Evolutionary conservation across 2,888 invertebrate species (phyloP).

Genomic region (Omphaloscelis lunosa): DNA sequence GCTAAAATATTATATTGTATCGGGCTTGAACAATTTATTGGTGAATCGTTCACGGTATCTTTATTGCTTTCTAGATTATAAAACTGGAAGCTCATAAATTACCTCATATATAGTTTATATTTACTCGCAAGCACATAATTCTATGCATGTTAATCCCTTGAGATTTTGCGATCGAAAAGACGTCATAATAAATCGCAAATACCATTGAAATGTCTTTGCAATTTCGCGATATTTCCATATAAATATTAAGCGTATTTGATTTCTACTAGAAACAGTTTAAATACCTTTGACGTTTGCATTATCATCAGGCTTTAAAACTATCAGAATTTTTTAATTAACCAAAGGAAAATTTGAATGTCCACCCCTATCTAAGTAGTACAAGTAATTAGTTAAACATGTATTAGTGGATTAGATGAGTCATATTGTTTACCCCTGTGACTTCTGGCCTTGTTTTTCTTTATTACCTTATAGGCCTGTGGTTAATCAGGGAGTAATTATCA

Average conservation of each 20-base stretch:
- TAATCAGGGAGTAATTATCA: conserved; percentile 41
- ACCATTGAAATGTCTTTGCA: too few relatives aligned
- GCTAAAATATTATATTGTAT: not conserved
- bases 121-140: not conserved
- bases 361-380: conserved; percentile 6
- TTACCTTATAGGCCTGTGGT: conserved; percentile 26
- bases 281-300: not conserved
- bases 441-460: conserved; percentile 45
- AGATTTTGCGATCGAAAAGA: conserved; percentile 5
- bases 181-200: not conserved
- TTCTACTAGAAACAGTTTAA: not conserved
- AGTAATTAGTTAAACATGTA: conserved; percentile 31
- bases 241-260: not conserved
- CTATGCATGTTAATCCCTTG: not conserved
- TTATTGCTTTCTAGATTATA: not conserved
- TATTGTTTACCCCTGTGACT: conserved; percentile 50
- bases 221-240: not conserved
- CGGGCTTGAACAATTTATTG: conserved; percentile 13
- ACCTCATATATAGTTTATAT: not conserved
- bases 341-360: not conserved
- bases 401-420: conserved; percentile 50
- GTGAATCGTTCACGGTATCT: not conserved
- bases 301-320: not conserved
- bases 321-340: conserved; percentile 3
- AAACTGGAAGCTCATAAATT: not conserved